phyloP scores from a whole-genome alignment of 2,113 vertebrate genomes.

The Eurypyga helias region DNA sequence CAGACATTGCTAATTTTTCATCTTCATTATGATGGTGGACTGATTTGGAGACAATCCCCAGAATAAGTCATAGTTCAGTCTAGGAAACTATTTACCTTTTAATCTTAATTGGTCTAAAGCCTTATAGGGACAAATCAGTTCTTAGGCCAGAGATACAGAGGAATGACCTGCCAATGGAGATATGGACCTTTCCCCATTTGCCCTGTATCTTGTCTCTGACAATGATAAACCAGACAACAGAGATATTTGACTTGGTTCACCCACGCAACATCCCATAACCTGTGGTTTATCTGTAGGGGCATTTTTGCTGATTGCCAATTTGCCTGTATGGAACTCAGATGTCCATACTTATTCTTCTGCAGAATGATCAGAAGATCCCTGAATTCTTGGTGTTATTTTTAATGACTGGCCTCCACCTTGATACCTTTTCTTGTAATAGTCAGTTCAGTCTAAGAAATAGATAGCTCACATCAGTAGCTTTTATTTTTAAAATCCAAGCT shows the following conservation, averaged over 20 bases:
- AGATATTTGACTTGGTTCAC: not conserved
- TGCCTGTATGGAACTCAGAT: not conserved
- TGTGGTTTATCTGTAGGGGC: not conserved
- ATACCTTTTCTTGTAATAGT: not conserved
- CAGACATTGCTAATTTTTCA: not conserved
- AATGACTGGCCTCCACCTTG: not conserved
- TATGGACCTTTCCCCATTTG: not conserved
- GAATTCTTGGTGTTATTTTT: not conserved
- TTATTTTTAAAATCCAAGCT: not conserved
- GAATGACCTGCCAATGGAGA: not conserved
- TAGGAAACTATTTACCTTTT: not conserved
- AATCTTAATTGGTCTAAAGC: not conserved
- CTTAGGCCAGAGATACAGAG: not conserved
- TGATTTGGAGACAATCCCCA: not conserved
- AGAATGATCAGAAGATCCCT: not conserved
- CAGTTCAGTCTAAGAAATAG: not conserved
- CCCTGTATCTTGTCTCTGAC: not conserved
- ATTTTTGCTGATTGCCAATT: not conserved
- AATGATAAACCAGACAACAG: not conserved
- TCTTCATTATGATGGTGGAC: not conserved
- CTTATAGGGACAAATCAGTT: not conserved
- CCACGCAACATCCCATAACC: not conserved
- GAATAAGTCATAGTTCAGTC: not conserved
- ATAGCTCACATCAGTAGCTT: not conserved
- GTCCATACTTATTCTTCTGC: not conserved